Percentiles rank a stretch among this genome's conserved stretches.
Evolutionary conservation across 2,113 vertebrate species (phyloP).

Genomic region (Plestiodon gilberti): DNA sequence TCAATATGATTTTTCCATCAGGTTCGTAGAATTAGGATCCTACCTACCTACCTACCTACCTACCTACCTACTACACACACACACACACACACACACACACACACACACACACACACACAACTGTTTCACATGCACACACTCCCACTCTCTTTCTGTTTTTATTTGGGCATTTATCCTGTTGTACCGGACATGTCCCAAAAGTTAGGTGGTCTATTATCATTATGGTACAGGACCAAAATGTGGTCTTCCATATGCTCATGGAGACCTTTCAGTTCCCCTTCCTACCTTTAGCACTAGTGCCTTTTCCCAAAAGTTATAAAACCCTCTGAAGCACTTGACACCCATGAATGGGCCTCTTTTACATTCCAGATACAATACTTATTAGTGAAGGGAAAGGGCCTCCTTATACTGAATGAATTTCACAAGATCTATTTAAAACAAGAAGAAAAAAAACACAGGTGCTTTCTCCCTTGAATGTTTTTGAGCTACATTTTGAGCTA

Average conservation of each 20-base stretch:
- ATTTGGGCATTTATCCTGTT: background rate
- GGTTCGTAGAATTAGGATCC: background rate
- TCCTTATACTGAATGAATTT: background rate
- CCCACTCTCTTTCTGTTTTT: background rate
- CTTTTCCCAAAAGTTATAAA: background rate
- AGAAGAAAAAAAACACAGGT: too few species aligned
- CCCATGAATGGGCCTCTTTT: background rate
- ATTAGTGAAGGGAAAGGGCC: background rate
- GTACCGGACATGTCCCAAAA: background rate
- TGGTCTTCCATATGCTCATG: background rate
- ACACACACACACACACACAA: too few species aligned
- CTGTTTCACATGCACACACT: too few species aligned
- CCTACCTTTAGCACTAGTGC: background rate
- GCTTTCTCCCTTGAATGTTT: too few species aligned
- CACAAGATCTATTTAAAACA: background rate
- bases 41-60: background rate
- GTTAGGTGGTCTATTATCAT: background rate
- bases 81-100: background rate
- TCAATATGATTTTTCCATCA: background rate
- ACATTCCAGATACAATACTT: background rate
- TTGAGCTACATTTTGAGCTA: too few species aligned
- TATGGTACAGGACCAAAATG: background rate
- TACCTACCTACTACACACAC: background rate
- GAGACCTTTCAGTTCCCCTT: background rate
- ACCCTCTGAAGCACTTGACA: background rate